These are phyloP conservation scores for Hipposideros larvatus DNA, from an alignment of 2,797 vertebrate genomes.

Conservation along the genomic window DNA sequence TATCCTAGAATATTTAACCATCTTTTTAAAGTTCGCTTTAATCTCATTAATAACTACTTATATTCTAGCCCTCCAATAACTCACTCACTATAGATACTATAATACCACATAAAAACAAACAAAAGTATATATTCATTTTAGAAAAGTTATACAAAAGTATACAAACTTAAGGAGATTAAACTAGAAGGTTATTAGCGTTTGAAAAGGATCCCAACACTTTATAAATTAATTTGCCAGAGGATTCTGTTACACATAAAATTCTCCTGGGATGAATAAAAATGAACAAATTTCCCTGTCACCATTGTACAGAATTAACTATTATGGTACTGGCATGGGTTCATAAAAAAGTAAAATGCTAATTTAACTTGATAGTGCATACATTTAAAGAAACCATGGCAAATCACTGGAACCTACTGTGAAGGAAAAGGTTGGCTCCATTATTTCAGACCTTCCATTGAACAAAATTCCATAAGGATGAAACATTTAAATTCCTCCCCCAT, in stretches of 20 bases:
- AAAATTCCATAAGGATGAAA: neutral
- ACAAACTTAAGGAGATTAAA: constrained; percentile 2
- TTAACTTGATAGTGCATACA: neutral
- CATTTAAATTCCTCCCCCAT: neutral
- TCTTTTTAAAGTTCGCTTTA: constrained; percentile 58
- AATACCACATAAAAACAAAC: constrained; percentile 2
- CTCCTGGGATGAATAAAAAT: neutral
- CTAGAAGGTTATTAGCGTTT: neutral
- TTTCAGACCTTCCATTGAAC: neutral
- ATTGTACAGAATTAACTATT: neutral
- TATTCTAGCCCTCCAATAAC: neutral
- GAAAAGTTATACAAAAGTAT: constrained; percentile 44
- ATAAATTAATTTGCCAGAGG: neutral
- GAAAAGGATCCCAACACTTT: neutral
- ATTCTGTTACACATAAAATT: constrained; percentile 44
- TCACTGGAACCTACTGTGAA: neutral
- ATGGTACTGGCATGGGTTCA: neutral
- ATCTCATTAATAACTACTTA: constrained; percentile 3
- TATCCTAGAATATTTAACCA: constrained; percentile 2
- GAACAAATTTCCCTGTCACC: neutral
- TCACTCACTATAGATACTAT: constrained; percentile 14
- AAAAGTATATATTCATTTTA: constrained; percentile 22
- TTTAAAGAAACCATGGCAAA: constrained; percentile 39
- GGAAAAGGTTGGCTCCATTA: neutral
- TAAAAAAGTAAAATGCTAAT: constrained; percentile 33